Evolutionary conservation across 2,888 invertebrate genomes (phyloP), one percentile per base, ranked within the genome.

Genomic region (Phytoseiulus persimilis): DNA sequence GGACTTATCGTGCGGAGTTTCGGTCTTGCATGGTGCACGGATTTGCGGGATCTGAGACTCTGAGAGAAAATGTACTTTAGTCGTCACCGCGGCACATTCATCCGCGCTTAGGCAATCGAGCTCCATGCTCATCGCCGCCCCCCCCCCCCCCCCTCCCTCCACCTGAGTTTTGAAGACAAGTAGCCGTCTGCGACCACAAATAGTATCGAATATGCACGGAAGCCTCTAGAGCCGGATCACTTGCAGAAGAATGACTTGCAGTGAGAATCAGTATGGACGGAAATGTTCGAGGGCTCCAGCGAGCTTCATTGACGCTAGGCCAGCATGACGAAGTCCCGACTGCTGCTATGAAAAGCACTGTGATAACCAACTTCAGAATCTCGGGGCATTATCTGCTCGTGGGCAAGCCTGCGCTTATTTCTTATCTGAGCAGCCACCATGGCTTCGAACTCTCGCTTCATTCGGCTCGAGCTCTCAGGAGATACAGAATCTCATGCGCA

Each of bases 121-220:
- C 11, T 28, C 2, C 18, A 14, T 18, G 14, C 18, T 28, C 65
- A 18, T 23, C 18, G 65, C 65, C 39, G 5, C 39, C 9, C 39
- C 39, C 39, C 9, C 39, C 39, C 39, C 39, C 39, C 65, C 65
- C 65, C 65, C 2, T 11, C 65, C 65, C 65, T 28, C 5, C 65
- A 65, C 14, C 65, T 65, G 65, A 65, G 65, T 65, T 39, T 65
- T 28, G 65, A 65, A 28, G 65, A 65, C 65, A 65, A 65, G 65
- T 65, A 65, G 65, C 65, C 65, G 65, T 65, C 65, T 65, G 65
- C 65, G 65, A 65, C 65, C 65, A 65, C 65, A 65, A 65, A 65
- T 14, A 14, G 2, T 65, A 65, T 65, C 65, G 65, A 11, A 65
- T 28, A 14, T 65, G 65, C 65, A 65, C 65, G 65, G 65, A 65